Evolutionary conservation across 2,888 invertebrate species (phyloP), one percentile per base, ranked within the genome.

Genomic region (Agrochola lota): DNA sequence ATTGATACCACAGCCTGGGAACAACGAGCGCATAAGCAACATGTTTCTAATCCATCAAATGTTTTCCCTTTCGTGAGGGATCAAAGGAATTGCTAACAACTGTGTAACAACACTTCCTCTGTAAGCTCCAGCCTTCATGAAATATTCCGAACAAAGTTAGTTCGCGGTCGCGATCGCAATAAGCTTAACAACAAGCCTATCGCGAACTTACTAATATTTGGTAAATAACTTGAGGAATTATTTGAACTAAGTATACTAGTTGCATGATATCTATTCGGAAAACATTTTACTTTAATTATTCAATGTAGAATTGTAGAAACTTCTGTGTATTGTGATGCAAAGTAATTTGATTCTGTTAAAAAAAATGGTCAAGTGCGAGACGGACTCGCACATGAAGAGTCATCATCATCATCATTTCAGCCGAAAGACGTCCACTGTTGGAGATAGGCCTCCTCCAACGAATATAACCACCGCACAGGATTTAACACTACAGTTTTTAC

Each of bases 31-130:
- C 77, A 86, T 81, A 83, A 80, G 59, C 73, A 80, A 85, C 73
- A 72, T 69, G 74, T 70, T 80, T 66, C 67, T 76, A 80, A 86
- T 86, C 79, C 76, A 83, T 82, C 79, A 88, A 78, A 88, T 79
- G 77, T 78, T 80, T 81, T 72, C 66, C 60, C 73, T 60, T 67
- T 26, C 30, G 73, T 71, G 63, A 12, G 63, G 59, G 83, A 82
- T 88, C 81, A 86, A 87, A 85, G 83, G 87, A 82, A 86, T 88
- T 55, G 73, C 82, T 81, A 83, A 86, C 86, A 79, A 72, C 62
- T 30, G 55, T 52, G 57, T 49, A 80, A 68, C 68, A 75, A 72
- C 62, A 69, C 73, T 73, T 64, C 35, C 26, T 35, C 40, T 46
- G 75, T 77, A 63, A 63, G 73, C 71, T n/a, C n/a, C n/a, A n/a